Evolutionary conservation across 2,888 invertebrate species (phyloP).

Genomic region (Petrophora chlorosata): DNA sequence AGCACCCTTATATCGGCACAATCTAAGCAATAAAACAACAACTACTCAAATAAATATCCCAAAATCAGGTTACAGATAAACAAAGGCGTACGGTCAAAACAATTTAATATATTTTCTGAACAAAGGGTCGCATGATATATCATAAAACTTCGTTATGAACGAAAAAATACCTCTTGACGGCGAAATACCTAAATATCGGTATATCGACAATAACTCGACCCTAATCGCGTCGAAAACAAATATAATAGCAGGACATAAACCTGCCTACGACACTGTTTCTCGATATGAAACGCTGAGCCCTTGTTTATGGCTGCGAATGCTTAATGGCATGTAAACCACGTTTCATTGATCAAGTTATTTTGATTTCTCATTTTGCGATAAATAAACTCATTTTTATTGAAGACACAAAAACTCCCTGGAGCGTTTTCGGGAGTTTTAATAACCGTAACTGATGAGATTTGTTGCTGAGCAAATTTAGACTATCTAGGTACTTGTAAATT

Average conservation of each 20-base stretch:
- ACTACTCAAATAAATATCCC: conserved; percentile 1
- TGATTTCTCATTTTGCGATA: conserved; percentile 5
- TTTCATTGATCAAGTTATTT: conserved; percentile 1
- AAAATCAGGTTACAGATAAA: conserved; percentile 5
- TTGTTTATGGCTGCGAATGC: neutral
- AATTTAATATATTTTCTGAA: conserved; percentile 23
- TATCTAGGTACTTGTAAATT: too few relatives aligned
- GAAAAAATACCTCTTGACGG: conserved; percentile 29
- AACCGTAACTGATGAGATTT: too few relatives aligned
- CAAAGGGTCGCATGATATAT: conserved; percentile 25
- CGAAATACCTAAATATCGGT: conserved; percentile 24
- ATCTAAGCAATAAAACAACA: neutral
- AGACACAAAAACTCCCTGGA: too few relatives aligned
- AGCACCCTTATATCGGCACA: too few relatives aligned
- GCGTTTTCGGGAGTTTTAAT: too few relatives aligned
- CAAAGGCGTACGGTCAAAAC: too few relatives aligned
- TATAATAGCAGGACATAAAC: conserved; percentile 5
- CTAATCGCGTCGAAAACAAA: conserved; percentile 27
- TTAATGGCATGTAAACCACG: conserved; percentile 14
- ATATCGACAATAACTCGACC: conserved; percentile 27
- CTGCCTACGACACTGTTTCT: conserved; percentile 12
- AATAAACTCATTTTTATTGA: too few relatives aligned
- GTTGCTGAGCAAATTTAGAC: too few relatives aligned
- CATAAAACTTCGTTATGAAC: conserved; percentile 32
- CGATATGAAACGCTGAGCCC: neutral